Evolutionary conservation across 1,140 invertebrate species (phyloP).

Genomic region (Orchestia grillus): DNA sequence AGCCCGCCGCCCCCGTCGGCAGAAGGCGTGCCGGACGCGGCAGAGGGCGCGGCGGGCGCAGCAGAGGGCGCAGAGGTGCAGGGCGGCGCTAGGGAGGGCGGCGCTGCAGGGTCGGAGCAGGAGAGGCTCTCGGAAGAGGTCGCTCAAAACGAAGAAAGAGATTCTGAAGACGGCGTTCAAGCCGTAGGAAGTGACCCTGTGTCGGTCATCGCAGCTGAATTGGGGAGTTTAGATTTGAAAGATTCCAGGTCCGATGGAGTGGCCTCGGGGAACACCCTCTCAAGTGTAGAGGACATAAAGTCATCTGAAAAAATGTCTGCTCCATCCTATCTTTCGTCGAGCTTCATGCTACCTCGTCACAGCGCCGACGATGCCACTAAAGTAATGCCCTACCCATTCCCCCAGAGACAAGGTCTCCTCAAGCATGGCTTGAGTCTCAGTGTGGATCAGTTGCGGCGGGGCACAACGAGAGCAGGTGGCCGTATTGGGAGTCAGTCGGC

Average conservation of each 20-base stretch:
- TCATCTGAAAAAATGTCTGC: background rate
- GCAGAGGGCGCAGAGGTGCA: too few species aligned
- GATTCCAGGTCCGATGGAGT: background rate
- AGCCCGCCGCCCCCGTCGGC: too few species aligned
- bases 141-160: background rate
- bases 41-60: too few species aligned
- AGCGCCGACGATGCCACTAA: background rate
- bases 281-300: background rate
- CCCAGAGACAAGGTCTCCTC: background rate
- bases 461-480: background rate
- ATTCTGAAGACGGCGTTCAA: background rate
- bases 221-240: background rate
- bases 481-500: background rate
- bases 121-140: too few species aligned
- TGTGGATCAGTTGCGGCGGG: background rate
- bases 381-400: background rate
- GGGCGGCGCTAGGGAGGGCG: too few species aligned
- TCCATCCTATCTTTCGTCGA: background rate
- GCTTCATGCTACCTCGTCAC: background rate
- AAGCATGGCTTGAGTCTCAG: background rate
- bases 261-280: background rate
- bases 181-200: background rate
- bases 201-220: background rate
- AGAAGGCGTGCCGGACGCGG: too few species aligned
- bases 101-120: too few species aligned